Base-by-base conservation (phyloP, 1,140 invertebrate species). In the Lordiphosa clarofinis region DNA sequence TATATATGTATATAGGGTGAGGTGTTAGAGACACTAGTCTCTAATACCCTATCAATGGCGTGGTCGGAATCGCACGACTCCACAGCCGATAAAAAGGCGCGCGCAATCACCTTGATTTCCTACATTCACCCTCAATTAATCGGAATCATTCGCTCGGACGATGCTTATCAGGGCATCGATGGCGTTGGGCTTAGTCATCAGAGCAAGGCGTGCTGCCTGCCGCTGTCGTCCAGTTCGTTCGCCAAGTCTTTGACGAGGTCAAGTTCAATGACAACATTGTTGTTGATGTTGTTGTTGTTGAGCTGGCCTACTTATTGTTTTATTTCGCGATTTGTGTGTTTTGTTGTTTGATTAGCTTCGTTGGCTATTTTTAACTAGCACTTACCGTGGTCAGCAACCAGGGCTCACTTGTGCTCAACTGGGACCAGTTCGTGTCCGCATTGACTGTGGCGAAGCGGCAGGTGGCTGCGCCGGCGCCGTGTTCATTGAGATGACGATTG, bases 391-490 rank as follows among this genome's bases (percentile, higher is more conserved):
- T 93, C 63, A 92, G 90, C 8, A 99, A 91, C 98, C 98, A 99
- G 15, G 96, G 95, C 88, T 98, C 92, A 48, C 94, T 92, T 1
- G 90, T 90, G 1, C 93, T 90, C 9, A 98, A 90, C 53, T 95
- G 92, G 38, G 93, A 91, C 94, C 96, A 98, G 54, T 96, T 93
- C 12, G 95, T 96, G 3, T 92, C 89, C 56, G 94, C 94, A 56
- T 93, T 93, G 58, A 99, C 93, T 35, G 93, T 90, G 15, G 95
- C 97, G 89, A 96, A 98, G 64, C 93, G 91, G 81, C 96, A 97
- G 81, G 93, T 94, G 48, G 94, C 92, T 24, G 93, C 91, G 36
- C 92, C 93, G 13, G 93, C 91, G 24, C 93, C 93, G 4, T 93
- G 93, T 9, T 92, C 91, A 10, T 92, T 90, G 61, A 99, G 92